Evolutionary conservation across 2,113 vertebrate species (phyloP).

Genomic region (Prunella himalayana): DNA sequence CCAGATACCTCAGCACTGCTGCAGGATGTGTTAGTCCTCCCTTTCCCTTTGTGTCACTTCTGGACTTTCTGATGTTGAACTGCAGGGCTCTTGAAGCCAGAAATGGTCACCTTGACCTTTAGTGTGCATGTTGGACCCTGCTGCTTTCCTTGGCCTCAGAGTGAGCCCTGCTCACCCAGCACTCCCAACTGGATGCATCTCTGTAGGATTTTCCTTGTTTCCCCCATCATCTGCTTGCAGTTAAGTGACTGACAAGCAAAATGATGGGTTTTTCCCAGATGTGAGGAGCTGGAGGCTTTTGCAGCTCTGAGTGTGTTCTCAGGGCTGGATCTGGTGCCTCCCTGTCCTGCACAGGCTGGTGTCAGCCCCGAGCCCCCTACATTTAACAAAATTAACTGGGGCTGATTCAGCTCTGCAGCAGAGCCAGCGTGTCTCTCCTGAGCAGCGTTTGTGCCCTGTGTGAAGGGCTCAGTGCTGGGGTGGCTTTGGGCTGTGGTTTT

Average conservation of each 20-base stretch:
- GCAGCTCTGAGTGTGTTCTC: not conserved
- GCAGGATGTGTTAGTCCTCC: accelerated
- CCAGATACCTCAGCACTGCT: not conserved
- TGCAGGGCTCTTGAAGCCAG: not conserved
- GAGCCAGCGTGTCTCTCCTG: too few relatives aligned
- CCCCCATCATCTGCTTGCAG: not conserved
- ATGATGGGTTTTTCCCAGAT: accelerated
- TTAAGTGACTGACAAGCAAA: not conserved
- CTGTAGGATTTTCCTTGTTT: accelerated
- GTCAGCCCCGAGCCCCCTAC: not conserved
- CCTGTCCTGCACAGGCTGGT: accelerated
- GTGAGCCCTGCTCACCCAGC: accelerated
- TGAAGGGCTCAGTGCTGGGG: accelerated
- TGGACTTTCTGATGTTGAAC: not conserved
- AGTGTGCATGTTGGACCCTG: accelerated
- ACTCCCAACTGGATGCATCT: accelerated
- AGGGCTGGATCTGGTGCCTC: not conserved
- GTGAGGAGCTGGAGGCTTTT: not conserved
- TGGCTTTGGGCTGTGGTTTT: not conserved
- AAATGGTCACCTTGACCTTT: not conserved
- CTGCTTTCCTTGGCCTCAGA: accelerated
- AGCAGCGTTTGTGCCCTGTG: accelerated
- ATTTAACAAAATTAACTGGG: accelerated
- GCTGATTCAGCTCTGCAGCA: not conserved
- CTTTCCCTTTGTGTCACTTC: not conserved